These are phyloP conservation scores for Hydriomena furcata DNA, from an alignment of 2,888 invertebrate species.

Conservation along the genomic window DNA sequence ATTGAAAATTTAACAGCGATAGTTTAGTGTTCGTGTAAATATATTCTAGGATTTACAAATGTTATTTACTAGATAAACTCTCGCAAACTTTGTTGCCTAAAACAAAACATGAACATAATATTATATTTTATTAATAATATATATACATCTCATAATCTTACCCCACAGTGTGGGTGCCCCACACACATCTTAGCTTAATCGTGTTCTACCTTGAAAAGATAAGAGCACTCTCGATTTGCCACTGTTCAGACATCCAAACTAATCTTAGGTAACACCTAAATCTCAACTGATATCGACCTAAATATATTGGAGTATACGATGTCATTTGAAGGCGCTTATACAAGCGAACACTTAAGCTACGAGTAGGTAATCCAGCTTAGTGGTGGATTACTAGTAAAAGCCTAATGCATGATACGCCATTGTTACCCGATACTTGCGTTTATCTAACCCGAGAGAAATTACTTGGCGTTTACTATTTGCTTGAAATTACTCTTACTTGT, in stretches of 20 bases:
- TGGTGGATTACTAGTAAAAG: constrained; percentile 70
- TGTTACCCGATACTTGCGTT: constrained; percentile 61
- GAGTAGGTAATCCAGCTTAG: constrained; percentile 76
- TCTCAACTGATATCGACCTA: constrained; percentile 53
- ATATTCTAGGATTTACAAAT: too few relatives aligned
- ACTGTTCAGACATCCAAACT: constrained; percentile 32
- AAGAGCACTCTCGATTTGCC: background rate
- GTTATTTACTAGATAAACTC: too few relatives aligned
- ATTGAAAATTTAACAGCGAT: background rate
- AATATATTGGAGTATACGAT: constrained; percentile 50
- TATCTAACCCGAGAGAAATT: constrained; percentile 8
- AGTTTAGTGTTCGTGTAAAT: background rate
- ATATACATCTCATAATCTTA: too few relatives aligned
- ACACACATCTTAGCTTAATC: background rate
- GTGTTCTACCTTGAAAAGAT: background rate
- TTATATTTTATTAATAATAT: too few relatives aligned
- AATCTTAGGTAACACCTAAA: constrained; percentile 50
- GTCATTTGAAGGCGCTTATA: constrained; percentile 66
- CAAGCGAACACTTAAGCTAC: constrained; percentile 64
- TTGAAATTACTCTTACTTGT: too few relatives aligned
- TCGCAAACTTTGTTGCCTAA: too few relatives aligned
- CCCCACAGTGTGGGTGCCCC: too few relatives aligned
- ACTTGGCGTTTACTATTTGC: constrained; percentile 4
- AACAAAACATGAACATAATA: too few relatives aligned
- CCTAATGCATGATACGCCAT: constrained; percentile 62